phyloP scores from a whole-genome alignment of 2,113 vertebrate genomes.

The Vicugna pacos region DNA sequence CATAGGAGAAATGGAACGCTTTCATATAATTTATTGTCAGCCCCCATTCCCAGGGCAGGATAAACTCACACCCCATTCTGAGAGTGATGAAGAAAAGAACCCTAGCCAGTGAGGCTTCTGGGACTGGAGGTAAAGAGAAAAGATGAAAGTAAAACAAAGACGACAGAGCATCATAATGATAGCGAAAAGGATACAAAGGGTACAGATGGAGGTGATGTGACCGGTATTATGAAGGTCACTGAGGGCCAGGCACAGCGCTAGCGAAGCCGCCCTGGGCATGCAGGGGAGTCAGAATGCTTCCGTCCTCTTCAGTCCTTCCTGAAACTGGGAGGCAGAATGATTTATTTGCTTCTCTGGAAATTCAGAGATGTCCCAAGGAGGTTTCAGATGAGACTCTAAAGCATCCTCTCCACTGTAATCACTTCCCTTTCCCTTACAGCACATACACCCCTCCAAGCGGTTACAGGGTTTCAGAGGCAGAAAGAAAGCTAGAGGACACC shows the following conservation, averaged over 20 bases:
- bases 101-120: background rate
- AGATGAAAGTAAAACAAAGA: background rate
- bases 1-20: background rate
- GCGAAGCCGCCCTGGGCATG: accelerated
- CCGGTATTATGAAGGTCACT: background rate
- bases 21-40: background rate
- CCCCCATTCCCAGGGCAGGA: background rate
- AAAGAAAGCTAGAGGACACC: background rate
- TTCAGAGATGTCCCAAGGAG: background rate
- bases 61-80: background rate
- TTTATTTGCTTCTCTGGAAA: background rate
- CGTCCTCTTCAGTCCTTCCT: background rate
- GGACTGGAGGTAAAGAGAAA: constrained; percentile 10
- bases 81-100: background rate
- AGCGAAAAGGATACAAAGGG: accelerated
- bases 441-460: background rate
- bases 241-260: background rate
- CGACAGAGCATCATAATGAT: accelerated
- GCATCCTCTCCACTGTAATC: background rate
- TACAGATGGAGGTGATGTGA: background rate
- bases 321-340: background rate
- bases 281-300: background rate
- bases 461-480: background rate
- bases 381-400: background rate
- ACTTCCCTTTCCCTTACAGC: background rate